Base-by-base conservation (phyloP, 2,113 vertebrate genomes). In the Ctenomys sociabilis region DNA sequence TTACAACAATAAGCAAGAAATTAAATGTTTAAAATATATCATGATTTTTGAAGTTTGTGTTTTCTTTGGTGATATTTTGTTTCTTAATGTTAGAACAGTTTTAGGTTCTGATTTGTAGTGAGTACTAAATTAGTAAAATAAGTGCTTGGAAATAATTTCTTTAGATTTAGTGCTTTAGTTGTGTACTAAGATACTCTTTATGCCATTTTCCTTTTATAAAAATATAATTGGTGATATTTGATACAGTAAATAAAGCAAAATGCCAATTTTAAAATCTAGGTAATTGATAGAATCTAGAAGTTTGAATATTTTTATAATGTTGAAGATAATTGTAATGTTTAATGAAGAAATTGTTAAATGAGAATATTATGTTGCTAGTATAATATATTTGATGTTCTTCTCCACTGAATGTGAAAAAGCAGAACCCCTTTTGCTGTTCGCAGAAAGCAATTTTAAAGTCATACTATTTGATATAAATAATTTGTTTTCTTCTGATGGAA, bases 401-500 rank as follows among this genome's bases (percentile, higher is more conserved):
- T 89, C 9, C 22, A 72, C 21, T 88, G 43, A 90, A 54, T 91
- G 63, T 37, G n/a, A 96, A 97, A 88, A 92, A 57, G 86, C 66
- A 75, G 21, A 70, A 95, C 52, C 16, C 32, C 63, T 90, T 54
- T 88, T 96, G 90, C 35, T 94, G 16, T 77, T 85, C 52, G 26
- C 83, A 1, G 32, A 94, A 90, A 86, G n/a, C 63, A 88, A 3
- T 95, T 97, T 90, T 73, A 93, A 57, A 70, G 49, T 92, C 73
- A 57, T 80, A 81, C 7, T 68, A 54, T 43, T 57, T n/a, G 16
- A 6, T 97, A 85, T 54, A 94, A 94, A n/a, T 92, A 88, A 96
- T 66, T 3, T 22, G 59, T 95, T 96, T 28, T 54, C 24, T 90
- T 94, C 94, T 87, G 21, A 66, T 96, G 24, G 52, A 91, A 96